Evolutionary conservation across 2,888 invertebrate species (phyloP).

Genomic region (Megaustenia siamemsis): DNA sequence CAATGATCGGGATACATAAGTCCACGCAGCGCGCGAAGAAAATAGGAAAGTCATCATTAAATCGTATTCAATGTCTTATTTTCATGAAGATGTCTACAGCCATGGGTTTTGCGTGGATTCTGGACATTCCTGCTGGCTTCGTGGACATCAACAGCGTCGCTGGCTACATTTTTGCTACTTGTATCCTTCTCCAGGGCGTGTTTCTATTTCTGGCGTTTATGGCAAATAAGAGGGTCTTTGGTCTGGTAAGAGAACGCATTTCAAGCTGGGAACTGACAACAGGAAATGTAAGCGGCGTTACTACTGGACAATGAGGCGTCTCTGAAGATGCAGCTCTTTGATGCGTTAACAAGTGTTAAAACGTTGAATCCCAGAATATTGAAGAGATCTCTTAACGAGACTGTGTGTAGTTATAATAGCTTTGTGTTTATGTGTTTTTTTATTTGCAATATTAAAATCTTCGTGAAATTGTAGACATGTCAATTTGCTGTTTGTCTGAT

Average conservation of each 20-base stretch:
- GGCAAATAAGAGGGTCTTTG: constrained; percentile 32
- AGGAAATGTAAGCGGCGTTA: not conserved
- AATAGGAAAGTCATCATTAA: not conserved
- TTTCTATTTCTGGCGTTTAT: constrained; percentile 43
- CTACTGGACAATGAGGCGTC: not conserved
- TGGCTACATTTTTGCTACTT: not conserved
- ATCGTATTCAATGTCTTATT: not conserved
- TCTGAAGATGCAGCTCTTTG: too few species aligned
- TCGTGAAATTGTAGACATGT: too few species aligned
- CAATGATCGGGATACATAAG: constrained; percentile 51
- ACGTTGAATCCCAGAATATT: too few species aligned
- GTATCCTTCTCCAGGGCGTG: constrained; percentile 30
- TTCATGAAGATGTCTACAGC: constrained; percentile 38
- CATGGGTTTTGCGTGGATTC: constrained; percentile 37
- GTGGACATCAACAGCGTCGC: not conserved
- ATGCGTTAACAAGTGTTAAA: too few species aligned
- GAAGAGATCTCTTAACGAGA: too few species aligned
- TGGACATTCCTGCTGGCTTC: not conserved
- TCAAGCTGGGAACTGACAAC: not conserved
- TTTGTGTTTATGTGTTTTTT: too few species aligned
- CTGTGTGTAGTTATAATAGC: too few species aligned
- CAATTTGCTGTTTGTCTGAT: too few species aligned
- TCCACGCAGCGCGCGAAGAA: not conserved
- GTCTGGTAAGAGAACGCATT: not conserved
- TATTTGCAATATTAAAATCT: too few species aligned